Base-by-base conservation (phyloP, 1,140 invertebrate genomes). In the Papilio dardanus region DNA sequence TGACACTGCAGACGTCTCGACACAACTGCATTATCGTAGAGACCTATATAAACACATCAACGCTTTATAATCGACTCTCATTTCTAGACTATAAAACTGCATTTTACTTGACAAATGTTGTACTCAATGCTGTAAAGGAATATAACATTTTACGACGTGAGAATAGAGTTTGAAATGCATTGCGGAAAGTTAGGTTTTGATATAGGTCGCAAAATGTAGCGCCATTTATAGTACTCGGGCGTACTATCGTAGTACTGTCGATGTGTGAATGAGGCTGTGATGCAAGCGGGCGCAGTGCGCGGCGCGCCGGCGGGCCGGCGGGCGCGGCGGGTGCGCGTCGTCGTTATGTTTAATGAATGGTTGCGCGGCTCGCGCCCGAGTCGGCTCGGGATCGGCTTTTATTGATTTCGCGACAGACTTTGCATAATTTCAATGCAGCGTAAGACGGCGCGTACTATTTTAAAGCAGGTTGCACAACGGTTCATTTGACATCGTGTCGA, bases 161-260 rank as follows among this genome's bases (percentile, higher is more conserved):
- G 14, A 54, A 54, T 54, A 73, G n/a, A 40, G 46, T 40, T 69
- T 42, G 28, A 24, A 28, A 21, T 42, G 35, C 42, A 33, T 31
- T 46, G 46, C 46, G 19, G 33, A 62, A 69, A 77, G 68, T 74
- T 78, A 78, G 74, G 79, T 78, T 83, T 78, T 81, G 79, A 88
- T 89, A 89, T 88, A 86, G 87, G 85, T 91, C 86, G 87, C 87
- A 88, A 90, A 89, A 89, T 86, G 85, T 82, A 90, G 83, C 82
- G 78, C 86, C 89, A 86, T 88, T 92, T 92, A 91, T 92, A 92
- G 90, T 92, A 92, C 88, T 86, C 82, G 75, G 77, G 74, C 83
- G 88, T 92, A 92, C 87, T 88, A 91, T 89, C 87, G 88, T 91
- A 91, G 89, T 90, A 90, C 67, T 69, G 78, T 69, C 74, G 37